Base-by-base conservation (phyloP, 2,797 vertebrate genomes). In the Brachyrhaphis roseni region DNA sequence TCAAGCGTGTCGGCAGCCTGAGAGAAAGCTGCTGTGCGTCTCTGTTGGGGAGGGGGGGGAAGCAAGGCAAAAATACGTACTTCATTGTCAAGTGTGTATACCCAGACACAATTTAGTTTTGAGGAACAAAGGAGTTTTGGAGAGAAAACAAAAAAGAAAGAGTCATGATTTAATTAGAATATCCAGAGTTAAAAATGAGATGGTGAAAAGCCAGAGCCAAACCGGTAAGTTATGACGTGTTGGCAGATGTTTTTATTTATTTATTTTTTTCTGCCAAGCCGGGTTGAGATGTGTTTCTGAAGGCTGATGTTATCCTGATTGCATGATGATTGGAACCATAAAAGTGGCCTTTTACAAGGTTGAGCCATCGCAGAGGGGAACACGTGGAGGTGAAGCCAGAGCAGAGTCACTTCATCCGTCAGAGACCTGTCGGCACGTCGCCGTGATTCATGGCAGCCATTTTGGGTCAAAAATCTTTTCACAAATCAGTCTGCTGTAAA, bases 401-500 rank as follows among this genome's bases (percentile, higher is more conserved):
- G 82, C 6, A 15, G 74, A 78, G 77, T 59, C 89, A 89, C 88
- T 92, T 84, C 90, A 92, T 94, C 88, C 71, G 75, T 94, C 94
- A 93, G 71, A 89, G 76, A 77, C 85, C 87, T 75, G 88, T 79
- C 89, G 20, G 75, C 46, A 84, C 16, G 84, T 81, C 71, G 18
- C 57, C 34, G 72, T 91, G 93, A 94, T 92, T 91, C 89, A 90
- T 82, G 85, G 88, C 79, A 57, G 85, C 90, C 91, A 93, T 84
- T 91, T 92, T 90, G 91, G 86, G 88, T 93, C 91, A 88, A 85
- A 68, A 87, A 86, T 80, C 88, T 85, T 79, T 74, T 87, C 92
- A 82, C 92, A 91, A 92, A 92, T 94, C 92, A 88, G 88, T 78
- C 79, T 59, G 84, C 80, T 74, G 55, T 78, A 82, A 87, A 85